Evolutionary conservation across 2,888 invertebrate species (phyloP), one percentile per base, ranked within the genome.

Genomic region (Julus scandinavius): DNA sequence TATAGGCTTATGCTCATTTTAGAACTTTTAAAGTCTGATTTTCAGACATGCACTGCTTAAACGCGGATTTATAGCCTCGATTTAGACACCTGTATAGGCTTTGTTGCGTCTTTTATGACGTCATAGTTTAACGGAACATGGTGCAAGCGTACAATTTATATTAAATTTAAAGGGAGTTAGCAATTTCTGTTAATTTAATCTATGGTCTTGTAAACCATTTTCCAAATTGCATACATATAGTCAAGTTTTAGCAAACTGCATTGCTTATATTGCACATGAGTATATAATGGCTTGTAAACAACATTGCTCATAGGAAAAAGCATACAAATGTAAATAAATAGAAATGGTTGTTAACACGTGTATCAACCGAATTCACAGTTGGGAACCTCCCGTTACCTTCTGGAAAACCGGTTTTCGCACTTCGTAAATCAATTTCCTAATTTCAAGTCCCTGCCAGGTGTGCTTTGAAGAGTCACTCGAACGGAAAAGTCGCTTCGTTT

Each of bases 321-420:
- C 29, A 72, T 72, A 72, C 72, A 72, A 72, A 20, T 72, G 72
- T 72, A 72, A 72, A 72, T 72, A 72, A 72, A 72, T 72, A 72
- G 72, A 72, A 72, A 20, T 72, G 72, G 72, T 72, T 72, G 72
- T 72, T 72, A 72, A 72, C 72, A 72, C 29, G 72, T 72, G 72
- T 72, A 72, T 72, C 72, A 72, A 72, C 72, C 72, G 72, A 72
- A 72, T 29, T 72, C 72, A 72, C 72, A 20, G 72, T 72, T 29
- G 72, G 72, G 20, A 72, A 72, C 72, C 72, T 5, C 9, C 72
- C 72, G 20, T 29, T 20, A 72, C 72, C 72, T 72, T 72, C 72
- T 72, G 72, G 72, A 72, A 72, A 29, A 29, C 11, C 9, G 29
- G n/a, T 72, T 11, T 72, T 72, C 72, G 72, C 72, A 72, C 72